Percentiles rank a stretch among this genome's conserved stretches.
These are phyloP conservation scores for Rafetus swinhoei DNA, from an alignment of 2,113 vertebrate genomes.

Conservation along the genomic window DNA sequence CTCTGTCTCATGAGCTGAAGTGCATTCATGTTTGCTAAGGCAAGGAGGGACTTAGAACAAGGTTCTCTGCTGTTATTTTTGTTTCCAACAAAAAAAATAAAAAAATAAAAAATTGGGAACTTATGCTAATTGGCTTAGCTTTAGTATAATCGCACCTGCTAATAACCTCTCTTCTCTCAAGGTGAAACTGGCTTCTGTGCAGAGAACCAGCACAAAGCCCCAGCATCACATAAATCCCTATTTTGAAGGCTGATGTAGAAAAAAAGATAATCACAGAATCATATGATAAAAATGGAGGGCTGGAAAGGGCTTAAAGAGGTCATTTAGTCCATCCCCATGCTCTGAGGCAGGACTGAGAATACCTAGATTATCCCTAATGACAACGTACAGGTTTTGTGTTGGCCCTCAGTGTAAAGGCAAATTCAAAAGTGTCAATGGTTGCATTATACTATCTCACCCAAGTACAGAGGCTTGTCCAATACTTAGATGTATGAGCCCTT, in stretches of 20 bases:
- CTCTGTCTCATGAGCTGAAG: slow-evolving; percentile 45
- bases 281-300: background rate
- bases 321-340: background rate
- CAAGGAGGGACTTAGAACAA: background rate
- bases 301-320: background rate
- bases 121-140: background rate
- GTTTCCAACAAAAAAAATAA: background rate
- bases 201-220: background rate
- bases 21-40: slow-evolving; percentile 46
- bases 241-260: background rate
- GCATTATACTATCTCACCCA: background rate
- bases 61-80: background rate
- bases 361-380: background rate
- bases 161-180: background rate
- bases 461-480: background rate
- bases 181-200: background rate
- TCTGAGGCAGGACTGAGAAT: background rate
- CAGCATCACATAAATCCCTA: background rate
- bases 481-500: fast-evolving
- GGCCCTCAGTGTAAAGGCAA: background rate
- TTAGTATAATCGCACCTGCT: slow-evolving; percentile 34
- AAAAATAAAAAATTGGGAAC: background rate
- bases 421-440: background rate
- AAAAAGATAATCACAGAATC: background rate
- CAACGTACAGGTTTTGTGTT: background rate